phyloP scores from a whole-genome alignment of 2,888 invertebrate genomes.

The Philonicus albiceps region DNA sequence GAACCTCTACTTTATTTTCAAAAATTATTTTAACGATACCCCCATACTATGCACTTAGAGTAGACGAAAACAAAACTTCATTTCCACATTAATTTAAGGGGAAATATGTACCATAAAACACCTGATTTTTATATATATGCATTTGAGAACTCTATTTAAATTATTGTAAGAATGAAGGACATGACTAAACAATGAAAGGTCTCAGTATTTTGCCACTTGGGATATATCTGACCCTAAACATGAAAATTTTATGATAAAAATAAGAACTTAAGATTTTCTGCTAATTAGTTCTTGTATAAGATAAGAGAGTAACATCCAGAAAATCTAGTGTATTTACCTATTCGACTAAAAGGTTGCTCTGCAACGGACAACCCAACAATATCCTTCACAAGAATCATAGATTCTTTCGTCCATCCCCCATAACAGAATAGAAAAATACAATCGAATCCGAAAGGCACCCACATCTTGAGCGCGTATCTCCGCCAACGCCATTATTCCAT shows the following conservation, averaged over 20 bases:
- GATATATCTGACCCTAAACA: not conserved
- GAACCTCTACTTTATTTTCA: too few relatives aligned
- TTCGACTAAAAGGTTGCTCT: not conserved
- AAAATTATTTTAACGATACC: too few relatives aligned
- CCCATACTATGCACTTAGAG: too few relatives aligned
- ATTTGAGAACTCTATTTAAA: too few relatives aligned
- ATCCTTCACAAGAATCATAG: not conserved
- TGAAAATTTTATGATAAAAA: not conserved
- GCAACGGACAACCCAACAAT: not conserved
- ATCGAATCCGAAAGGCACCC: slow-evolving; percentile 3
- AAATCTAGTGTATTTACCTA: not conserved
- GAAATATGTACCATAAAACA: too few relatives aligned
- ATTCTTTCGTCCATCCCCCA: not conserved
- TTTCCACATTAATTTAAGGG: too few relatives aligned
- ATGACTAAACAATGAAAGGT: too few relatives aligned
- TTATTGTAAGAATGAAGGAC: too few relatives aligned
- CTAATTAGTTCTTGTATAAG: not conserved
- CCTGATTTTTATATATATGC: too few relatives aligned
- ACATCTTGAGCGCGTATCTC: slow-evolving; percentile 11
- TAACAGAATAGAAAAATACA: not conserved
- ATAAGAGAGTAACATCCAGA: not conserved
- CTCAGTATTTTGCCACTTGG: too few relatives aligned
- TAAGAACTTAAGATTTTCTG: not conserved
- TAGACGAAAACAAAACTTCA: too few relatives aligned
- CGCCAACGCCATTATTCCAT: slow-evolving; percentile 21